Conservation (phyloP, 1,140 invertebrate species). For the Ceratosolen fusciceps region DNA sequence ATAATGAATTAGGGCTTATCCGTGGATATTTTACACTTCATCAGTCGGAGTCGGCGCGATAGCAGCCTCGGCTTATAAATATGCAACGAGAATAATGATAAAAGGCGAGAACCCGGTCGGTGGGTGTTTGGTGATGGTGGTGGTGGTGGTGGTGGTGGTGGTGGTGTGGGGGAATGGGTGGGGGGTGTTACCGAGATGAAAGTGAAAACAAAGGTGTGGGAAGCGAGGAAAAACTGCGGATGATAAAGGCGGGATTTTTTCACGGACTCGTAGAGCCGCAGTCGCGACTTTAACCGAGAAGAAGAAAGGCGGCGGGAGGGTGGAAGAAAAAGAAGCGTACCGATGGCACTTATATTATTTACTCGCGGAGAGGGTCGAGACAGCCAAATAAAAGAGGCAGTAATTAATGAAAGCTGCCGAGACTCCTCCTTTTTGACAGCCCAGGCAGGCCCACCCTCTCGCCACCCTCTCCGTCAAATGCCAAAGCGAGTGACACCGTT, state of each 20-base stretch:
- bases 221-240: conserved; percentile 6
- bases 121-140: no score
- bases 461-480: background rate
- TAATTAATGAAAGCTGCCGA: conserved; percentile 51
- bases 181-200: conserved; percentile 45
- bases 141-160: no score
- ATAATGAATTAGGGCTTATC: conserved; percentile 41
- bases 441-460: no score
- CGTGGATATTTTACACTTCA: background rate
- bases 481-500: conserved; percentile 19
- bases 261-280: conserved; percentile 22
- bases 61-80: conserved; percentile 29
- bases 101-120: background rate
- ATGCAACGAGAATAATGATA: background rate
- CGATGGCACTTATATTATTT: conserved; percentile 55
- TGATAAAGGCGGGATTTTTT: conserved; percentile 48
- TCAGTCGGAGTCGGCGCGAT: background rate
- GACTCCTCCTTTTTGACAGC: conserved; percentile 30
- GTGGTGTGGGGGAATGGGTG: no score
- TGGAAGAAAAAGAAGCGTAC: conserved; percentile 14
- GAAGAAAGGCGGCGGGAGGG: conserved; percentile 51
- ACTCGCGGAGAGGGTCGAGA: conserved; percentile 45
- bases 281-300: conserved; percentile 37
- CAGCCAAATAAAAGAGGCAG: conserved; percentile 53
- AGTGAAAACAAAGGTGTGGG: conserved; percentile 39